Evolutionary conservation across 2,888 invertebrate genomes (phyloP).

Genomic region (Troglohyphantes excavatus): DNA sequence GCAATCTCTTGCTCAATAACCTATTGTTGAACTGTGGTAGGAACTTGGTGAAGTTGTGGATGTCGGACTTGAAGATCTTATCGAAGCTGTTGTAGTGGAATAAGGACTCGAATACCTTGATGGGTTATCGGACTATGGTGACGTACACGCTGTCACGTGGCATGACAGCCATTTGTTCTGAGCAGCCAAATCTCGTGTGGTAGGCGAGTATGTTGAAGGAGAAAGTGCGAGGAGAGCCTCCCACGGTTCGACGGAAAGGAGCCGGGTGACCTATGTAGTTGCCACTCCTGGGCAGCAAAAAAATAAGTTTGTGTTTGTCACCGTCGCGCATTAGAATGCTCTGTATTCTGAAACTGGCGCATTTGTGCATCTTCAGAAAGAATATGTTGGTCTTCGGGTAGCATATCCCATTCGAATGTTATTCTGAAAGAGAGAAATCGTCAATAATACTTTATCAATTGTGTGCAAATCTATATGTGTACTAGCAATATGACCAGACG

Average conservation of each 20-base stretch:
- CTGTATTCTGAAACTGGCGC: slow-evolving; percentile 81
- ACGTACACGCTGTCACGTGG: too few relatives aligned
- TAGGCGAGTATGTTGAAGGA: too few relatives aligned
- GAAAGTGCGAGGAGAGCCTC: slow-evolving; percentile 71
- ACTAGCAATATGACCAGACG: too few relatives aligned
- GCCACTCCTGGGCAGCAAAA: slow-evolving; percentile 80
- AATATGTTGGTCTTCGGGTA: slow-evolving; percentile 80
- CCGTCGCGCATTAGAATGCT: slow-evolving; percentile 81
- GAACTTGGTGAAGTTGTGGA: too few relatives aligned
- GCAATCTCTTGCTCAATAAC: slow-evolving; percentile 12
- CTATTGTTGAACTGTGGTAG: not conserved
- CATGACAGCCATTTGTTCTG: slow-evolving; percentile 78
- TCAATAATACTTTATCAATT: too few relatives aligned
- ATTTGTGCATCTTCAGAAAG: too few relatives aligned
- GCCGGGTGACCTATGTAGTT: too few relatives aligned
- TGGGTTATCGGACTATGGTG: slow-evolving; percentile 80
- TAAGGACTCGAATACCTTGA: slow-evolving; percentile 80
- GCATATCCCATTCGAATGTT: slow-evolving; percentile 55
- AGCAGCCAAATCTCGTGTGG: slow-evolving; percentile 79
- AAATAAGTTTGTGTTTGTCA: slow-evolving; percentile 80
- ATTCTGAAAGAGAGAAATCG: slow-evolving; percentile 65
- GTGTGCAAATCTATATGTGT: too few relatives aligned
- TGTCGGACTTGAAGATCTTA: slow-evolving; percentile 29
- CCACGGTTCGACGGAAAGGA: slow-evolving; percentile 79
- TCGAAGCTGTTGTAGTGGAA: slow-evolving; percentile 80